phyloP scores from a whole-genome alignment of 1,140 invertebrate genomes.

The Monochamus saltuarius region DNA sequence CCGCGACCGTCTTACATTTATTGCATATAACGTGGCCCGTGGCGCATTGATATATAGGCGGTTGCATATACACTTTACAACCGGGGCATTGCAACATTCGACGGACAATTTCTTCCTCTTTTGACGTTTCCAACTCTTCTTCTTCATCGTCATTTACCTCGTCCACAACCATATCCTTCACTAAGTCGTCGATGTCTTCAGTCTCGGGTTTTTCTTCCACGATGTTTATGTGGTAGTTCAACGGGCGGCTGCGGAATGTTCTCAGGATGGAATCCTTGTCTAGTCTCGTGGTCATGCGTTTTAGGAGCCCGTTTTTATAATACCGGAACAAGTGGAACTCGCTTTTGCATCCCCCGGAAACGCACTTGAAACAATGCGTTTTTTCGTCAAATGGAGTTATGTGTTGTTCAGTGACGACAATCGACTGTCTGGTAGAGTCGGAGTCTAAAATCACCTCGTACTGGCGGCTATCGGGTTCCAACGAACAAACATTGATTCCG shows the following conservation, averaged over 20 bases:
- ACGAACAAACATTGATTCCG: background rate
- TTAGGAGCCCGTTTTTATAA: conserved; percentile 3
- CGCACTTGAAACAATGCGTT: conserved; percentile 13
- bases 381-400: conserved; percentile 5
- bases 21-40: conserved; percentile 9
- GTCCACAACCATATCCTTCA: conserved; percentile 15
- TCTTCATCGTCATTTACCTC: conserved; percentile 15
- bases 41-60: conserved; percentile 13
- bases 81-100: conserved; percentile 2
- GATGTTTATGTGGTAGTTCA: conserved; percentile 5
- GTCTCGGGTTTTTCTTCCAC: conserved; percentile 12
- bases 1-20: conserved; percentile 1
- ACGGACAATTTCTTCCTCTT: background rate
- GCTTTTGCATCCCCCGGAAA: conserved; percentile 6
- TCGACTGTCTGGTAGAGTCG: conserved; percentile 5
- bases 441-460: conserved; percentile 7
- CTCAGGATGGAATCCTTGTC: conserved; percentile 2
- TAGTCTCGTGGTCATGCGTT: conserved; percentile 2
- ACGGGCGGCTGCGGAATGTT: conserved; percentile 1
- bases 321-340: background rate
- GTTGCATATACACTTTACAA: conserved; percentile 1
- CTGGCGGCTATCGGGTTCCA: background rate
- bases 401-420: conserved; percentile 8
- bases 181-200: conserved; percentile 8
- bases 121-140: background rate